Conservation (phyloP, 2,113 vertebrate species). For the Petaurus breviceps region DNA sequence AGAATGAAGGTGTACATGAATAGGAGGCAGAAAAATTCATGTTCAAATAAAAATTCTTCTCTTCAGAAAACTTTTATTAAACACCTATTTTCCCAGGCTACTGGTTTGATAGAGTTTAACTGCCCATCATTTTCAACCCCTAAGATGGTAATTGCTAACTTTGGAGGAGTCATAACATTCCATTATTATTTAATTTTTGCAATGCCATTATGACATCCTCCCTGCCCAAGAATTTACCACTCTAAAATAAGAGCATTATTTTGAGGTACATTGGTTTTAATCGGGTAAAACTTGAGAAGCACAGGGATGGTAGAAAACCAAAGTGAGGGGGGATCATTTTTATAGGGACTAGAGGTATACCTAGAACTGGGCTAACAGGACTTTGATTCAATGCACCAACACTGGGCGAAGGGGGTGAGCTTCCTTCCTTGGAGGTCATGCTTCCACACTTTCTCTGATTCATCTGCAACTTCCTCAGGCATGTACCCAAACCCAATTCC, state of each 20-base stretch:
- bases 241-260: background rate
- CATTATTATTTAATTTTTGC: background rate
- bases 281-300: background rate
- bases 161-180: background rate
- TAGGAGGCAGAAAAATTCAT: background rate
- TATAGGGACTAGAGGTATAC: background rate
- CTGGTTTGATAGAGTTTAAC: background rate
- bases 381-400: background rate
- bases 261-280: background rate
- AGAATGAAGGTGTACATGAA: background rate
- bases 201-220: background rate
- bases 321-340: background rate
- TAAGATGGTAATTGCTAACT: background rate
- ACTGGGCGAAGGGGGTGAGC: background rate
- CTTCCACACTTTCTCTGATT: background rate
- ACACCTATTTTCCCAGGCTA: background rate
- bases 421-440: background rate
- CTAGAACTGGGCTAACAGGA: background rate
- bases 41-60: background rate
- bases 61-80: background rate
- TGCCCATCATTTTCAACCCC: background rate
- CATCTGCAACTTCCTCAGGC: background rate
- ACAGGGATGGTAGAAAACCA: background rate
- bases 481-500: background rate
- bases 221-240: background rate